phyloP scores from a whole-genome alignment of 2,113 vertebrate genomes.

The Phalacrocorax brasilianus region DNA sequence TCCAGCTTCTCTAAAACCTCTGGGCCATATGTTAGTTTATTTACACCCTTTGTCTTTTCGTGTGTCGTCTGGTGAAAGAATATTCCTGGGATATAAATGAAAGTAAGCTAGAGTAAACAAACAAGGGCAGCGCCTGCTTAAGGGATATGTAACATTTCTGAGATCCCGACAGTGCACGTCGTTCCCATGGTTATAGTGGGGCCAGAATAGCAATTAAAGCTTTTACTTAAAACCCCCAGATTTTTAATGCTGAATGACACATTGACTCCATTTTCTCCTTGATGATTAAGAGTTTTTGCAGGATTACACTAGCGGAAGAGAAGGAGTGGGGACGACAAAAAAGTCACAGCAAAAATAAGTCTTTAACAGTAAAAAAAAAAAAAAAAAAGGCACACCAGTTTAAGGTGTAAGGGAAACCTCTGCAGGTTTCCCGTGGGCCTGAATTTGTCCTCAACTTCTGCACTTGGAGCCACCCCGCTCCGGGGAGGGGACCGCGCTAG shows the following conservation, averaged over 20 bases:
- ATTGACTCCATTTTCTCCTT: not conserved
- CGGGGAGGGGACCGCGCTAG: not conserved
- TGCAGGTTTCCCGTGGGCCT: not conserved
- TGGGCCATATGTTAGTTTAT: constrained; percentile 60
- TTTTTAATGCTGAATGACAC: constrained; percentile 19
- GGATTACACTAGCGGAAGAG: not conserved
- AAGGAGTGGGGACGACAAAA: not conserved
- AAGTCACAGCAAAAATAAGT: not conserved
- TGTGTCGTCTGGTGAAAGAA: not conserved
- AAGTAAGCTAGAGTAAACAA: not conserved
- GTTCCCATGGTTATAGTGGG: constrained; percentile 4
- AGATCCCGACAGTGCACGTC: not conserved
- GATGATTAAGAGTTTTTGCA: not conserved
- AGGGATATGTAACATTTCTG: not conserved
- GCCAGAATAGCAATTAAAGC: not conserved
- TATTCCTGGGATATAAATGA: constrained; percentile 25
- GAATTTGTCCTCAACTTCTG: not conserved
- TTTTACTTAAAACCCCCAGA: constrained; percentile 7
- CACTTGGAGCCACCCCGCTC: not conserved
- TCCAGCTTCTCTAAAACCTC: constrained; percentile 53
- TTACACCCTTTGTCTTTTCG: constrained; percentile 42
- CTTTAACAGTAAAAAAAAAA: not conserved
- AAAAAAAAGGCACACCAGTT: not conserved
- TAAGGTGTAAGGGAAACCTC: not conserved
- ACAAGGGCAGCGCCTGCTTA: not conserved